phyloP scores from a whole-genome alignment of 2,888 invertebrate species.

The Colletes collaris region DNA sequence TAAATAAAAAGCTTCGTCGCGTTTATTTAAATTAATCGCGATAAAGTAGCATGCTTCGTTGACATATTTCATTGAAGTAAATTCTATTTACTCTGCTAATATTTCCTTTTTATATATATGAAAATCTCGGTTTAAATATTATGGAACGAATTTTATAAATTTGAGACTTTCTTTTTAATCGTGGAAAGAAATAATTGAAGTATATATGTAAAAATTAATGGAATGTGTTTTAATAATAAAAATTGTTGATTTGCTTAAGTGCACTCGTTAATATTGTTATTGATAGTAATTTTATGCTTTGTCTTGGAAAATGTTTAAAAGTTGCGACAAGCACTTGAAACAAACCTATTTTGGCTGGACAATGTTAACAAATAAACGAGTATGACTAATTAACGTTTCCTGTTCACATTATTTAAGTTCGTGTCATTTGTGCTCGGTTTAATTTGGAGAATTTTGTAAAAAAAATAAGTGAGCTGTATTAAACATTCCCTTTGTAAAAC shows the following conservation, averaged over 20 bases:
- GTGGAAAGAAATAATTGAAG: too few relatives aligned
- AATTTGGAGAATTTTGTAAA: constrained; percentile 16
- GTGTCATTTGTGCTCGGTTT: constrained; percentile 28
- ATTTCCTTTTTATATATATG: too few relatives aligned
- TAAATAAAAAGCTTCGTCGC: too few relatives aligned
- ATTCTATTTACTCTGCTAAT: too few relatives aligned
- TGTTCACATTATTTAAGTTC: constrained; percentile 39
- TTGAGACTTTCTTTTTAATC: too few relatives aligned
- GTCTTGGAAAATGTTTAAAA: constrained; percentile 5
- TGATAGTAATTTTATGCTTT: background rate
- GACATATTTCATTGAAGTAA: background rate
- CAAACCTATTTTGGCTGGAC: constrained; percentile 8
- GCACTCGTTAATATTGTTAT: background rate
- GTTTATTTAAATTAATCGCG: background rate
- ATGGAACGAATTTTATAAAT: too few relatives aligned
- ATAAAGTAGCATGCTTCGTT: background rate
- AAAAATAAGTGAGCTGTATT: constrained; percentile 22
- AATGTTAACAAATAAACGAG: constrained; percentile 1
- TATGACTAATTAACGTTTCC: constrained; percentile 19
- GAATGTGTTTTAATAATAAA: too few relatives aligned
- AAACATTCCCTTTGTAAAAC: constrained; percentile 27
- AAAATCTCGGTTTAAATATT: too few relatives aligned
- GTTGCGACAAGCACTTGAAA: background rate
- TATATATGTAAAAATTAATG: too few relatives aligned
- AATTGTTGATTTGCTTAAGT: background rate